These are phyloP conservation scores for Strigops habroptila DNA, from an alignment of 2,113 vertebrate species.

Conservation along the genomic window DNA sequence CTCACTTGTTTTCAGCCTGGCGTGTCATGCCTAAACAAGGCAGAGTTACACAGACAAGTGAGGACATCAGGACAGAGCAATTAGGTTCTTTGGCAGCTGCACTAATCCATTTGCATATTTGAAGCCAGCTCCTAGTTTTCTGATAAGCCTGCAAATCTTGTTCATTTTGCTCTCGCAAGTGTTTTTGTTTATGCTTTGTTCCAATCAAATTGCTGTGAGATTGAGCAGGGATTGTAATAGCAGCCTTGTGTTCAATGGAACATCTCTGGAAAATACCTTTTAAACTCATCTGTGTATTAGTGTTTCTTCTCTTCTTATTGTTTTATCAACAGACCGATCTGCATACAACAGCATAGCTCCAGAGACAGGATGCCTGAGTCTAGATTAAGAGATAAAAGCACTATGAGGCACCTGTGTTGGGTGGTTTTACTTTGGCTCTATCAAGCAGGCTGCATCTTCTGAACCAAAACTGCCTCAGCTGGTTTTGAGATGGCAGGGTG, in stretches of 20 bases:
- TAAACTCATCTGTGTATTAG: neutral
- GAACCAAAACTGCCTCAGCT: neutral
- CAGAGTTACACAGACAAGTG: neutral
- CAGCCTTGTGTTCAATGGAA: neutral
- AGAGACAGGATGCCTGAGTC: neutral
- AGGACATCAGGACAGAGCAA: neutral
- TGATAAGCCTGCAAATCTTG: slow-evolving; percentile 33
- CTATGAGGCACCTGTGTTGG: neutral
- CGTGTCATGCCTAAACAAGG: neutral
- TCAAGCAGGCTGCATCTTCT: neutral
- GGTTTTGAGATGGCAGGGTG: neutral
- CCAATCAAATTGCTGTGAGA: slow-evolving; percentile 19
- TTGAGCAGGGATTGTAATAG: neutral
- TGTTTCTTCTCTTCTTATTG: neutral
- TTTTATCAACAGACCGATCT: neutral
- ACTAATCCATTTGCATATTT: neutral
- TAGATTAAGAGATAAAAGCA: neutral
- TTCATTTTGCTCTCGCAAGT: slow-evolving; percentile 6
- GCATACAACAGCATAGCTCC: neutral
- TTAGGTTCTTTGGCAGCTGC: slow-evolving; percentile 16
- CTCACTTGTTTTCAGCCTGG: neutral
- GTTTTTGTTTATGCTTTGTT: slow-evolving; percentile 33
- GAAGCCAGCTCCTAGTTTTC: neutral
- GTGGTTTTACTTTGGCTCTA: neutral
- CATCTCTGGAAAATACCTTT: neutral